Base-by-base conservation (phyloP, 2,888 invertebrate genomes). In the Dinocampus coccinellae region DNA sequence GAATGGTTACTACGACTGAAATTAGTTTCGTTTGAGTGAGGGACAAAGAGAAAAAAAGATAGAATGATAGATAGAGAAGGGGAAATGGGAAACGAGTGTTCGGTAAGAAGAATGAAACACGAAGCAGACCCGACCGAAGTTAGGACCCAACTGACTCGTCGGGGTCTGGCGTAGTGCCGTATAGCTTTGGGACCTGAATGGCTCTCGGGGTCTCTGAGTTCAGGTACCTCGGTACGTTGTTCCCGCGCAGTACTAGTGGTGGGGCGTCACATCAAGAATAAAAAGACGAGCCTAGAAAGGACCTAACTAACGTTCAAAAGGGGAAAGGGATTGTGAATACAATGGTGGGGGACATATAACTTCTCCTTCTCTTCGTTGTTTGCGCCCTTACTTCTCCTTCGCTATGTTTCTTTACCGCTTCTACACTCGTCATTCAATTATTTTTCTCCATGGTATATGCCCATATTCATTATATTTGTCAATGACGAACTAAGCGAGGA, bases 391-490 rank as follows among this genome's bases (percentile, higher is more conserved):
- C 60, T 62, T 69, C 64, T 66, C 26, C 64, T 62, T 52, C 69
- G 39, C 60, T 58, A 39, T 52, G 22, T 72, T 42, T 65, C 70
- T 39, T 52, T 64, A 61, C 20, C 57, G 57, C 64, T 64, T 55
- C 58, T 68, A 73, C 77, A 75, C 73, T 70, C 75, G 72, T 75
- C 84, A 85, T 86, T 86, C 86, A 87, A 86, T 86, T 86, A 87
- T 86, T 85, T 85, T 84, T 83, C 84, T 82, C 82, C 85, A 80
- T 81, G 83, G 85, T 86, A 87, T 87, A 87, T 87, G 84, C 85
- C 84, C 84, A 85, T 87, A 87, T 87, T 87, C 47, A 87, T 87
- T 87, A 83, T 84, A 82, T 85, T 86, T 84, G 84, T 87, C 87
- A 87, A 87, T 86, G 84, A 84, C 76, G 81, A 82, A 82, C 82